phyloP scores from a whole-genome alignment of 64 coral and sea anemone genomes.

The Trachythela sp. region DNA sequence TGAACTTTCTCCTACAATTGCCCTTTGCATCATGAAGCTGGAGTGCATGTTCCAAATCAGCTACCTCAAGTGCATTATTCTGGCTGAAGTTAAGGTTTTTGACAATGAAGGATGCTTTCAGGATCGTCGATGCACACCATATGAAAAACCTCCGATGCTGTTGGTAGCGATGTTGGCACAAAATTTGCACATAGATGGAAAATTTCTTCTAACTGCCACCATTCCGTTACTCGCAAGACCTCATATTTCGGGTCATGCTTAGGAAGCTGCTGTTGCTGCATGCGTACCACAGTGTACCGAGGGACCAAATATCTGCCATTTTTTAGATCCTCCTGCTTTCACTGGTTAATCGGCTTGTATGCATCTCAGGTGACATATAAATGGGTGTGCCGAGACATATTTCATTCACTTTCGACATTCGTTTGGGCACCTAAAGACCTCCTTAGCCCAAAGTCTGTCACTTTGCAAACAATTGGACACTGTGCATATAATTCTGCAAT shows the following conservation, averaged over 20 bases:
- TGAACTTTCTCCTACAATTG: not conserved
- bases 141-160: not conserved
- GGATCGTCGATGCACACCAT: not conserved
- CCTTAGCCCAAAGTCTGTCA: not conserved
- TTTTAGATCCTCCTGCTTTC: conserved; percentile 22
- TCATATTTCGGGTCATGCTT: not conserved
- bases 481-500: not conserved
- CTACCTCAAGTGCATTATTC: not conserved
- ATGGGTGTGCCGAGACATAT: conserved; percentile 29
- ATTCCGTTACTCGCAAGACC: not conserved
- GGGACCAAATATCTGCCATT: conserved; percentile 37
- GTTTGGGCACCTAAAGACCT: conserved; percentile 30
- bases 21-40: not conserved
- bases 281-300: not conserved
- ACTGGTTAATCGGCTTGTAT: not conserved
- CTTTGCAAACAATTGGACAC: conserved; percentile 27
- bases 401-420: not conserved
- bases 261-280: not conserved
- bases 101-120: not conserved
- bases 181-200: not conserved
- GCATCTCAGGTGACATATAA: conserved; percentile 39
- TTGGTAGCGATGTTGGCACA: not conserved
- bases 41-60: not conserved
- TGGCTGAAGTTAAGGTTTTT: not conserved
- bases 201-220: not conserved